A percentile compares a stretch with the other conserved stretches of the same genome.
phyloP scores from a whole-genome alignment of 2,113 vertebrate species.

The Dunckerocampus dactyliophorus region DNA sequence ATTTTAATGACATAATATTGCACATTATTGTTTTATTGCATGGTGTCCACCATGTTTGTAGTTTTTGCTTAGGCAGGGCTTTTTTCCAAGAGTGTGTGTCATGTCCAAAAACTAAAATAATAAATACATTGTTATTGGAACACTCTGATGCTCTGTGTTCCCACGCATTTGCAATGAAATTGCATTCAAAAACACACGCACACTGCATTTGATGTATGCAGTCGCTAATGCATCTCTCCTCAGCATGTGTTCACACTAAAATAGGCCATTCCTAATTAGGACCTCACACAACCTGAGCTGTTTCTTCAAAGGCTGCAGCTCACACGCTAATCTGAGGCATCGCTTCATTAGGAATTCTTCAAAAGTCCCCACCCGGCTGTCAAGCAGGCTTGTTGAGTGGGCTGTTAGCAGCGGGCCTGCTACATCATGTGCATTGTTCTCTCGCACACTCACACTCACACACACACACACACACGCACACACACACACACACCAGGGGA shows the following conservation, averaged over 20 bases:
- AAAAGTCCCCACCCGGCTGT: conserved; percentile 69
- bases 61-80: too few relatives aligned
- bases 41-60: too few relatives aligned
- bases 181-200: neutral
- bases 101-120: too few relatives aligned
- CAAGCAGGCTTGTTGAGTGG: conserved; percentile 62
- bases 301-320: conserved; percentile 73
- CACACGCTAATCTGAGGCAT: conserved; percentile 69
- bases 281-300: conserved; percentile 70
- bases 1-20: too few relatives aligned
- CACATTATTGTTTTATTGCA: too few relatives aligned
- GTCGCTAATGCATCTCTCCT: conserved; percentile 34
- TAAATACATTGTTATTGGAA: neutral
- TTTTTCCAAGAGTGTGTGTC: too few relatives aligned
- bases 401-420: conserved; percentile 57
- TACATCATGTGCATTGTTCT: conserved; percentile 50
- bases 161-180: neutral
- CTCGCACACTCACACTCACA: conserved; percentile 17
- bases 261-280: conserved; percentile 74
- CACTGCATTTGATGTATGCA: neutral
- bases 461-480: conserved; percentile 35
- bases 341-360: conserved; percentile 73
- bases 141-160: neutral
- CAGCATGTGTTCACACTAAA: conserved; percentile 60
- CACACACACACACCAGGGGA: conserved; percentile 32